Conservation (phyloP, 1,140 invertebrate species). For the Centruroides sculpturatus region DNA sequence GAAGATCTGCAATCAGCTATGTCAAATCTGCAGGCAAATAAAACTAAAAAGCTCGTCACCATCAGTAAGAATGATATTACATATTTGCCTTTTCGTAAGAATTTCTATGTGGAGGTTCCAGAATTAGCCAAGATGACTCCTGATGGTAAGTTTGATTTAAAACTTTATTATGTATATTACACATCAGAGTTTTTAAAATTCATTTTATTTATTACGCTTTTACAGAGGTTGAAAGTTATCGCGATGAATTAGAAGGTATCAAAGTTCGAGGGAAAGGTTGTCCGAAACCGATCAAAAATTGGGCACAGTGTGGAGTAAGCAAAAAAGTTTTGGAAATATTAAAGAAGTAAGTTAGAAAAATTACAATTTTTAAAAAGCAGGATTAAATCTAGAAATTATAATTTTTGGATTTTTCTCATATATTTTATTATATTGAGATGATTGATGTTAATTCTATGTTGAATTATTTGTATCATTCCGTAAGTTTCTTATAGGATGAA, state of each 20-base stretch:
- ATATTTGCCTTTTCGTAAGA: constrained; percentile 82
- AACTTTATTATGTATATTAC: constrained; percentile 24
- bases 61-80: constrained; percentile 47
- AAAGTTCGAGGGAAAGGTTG: constrained; percentile 59
- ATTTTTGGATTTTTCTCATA: too few relatives aligned
- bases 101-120: constrained; percentile 92
- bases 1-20: constrained; percentile 88
- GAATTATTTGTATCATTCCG: too few relatives aligned
- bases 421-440: too few relatives aligned
- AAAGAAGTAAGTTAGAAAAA: constrained; percentile 46
- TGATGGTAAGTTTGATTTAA: constrained; percentile 58
- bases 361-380: too few relatives aligned
- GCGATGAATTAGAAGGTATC: constrained; percentile 42
- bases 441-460: too few relatives aligned
- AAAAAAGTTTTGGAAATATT: constrained; percentile 90
- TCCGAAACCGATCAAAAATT: constrained; percentile 88
- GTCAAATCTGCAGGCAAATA: constrained; percentile 58
- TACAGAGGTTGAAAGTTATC: constrained; percentile 34
- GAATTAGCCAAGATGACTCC: constrained; percentile 77
- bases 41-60: constrained; percentile 66
- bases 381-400: too few relatives aligned
- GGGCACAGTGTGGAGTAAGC: constrained; percentile 97
- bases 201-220: constrained; percentile 21
- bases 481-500: too few relatives aligned
- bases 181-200: constrained; percentile 29